Conservation (phyloP, 2,113 vertebrate species). For the Corythaeola cristata region DNA sequence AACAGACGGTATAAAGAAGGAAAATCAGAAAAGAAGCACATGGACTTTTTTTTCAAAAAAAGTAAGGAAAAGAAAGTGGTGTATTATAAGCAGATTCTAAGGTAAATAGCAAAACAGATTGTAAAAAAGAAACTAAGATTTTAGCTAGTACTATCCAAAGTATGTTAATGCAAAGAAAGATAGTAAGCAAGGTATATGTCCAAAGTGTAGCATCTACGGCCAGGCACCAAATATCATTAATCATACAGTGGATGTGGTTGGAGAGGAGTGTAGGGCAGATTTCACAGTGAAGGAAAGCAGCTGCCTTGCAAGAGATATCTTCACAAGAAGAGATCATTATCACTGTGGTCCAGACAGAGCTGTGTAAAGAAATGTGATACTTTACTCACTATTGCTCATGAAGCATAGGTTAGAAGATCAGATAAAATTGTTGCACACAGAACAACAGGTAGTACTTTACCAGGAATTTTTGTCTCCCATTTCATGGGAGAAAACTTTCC, state of each 20-base stretch:
- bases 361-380: not conserved
- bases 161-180: not conserved
- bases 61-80: not conserved
- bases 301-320: not conserved
- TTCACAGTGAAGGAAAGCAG: not conserved
- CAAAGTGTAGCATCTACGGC: not conserved
- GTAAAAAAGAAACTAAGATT: not conserved
- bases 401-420: not conserved
- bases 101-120: not conserved
- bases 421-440: conserved; percentile 1
- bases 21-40: not conserved
- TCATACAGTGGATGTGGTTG: not conserved
- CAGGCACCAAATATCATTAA: not conserved
- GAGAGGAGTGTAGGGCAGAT: not conserved
- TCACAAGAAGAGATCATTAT: conserved; percentile 27
- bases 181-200: not conserved
- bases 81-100: not conserved
- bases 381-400: conserved; percentile 41
- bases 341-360: conserved; percentile 27
- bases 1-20: not conserved
- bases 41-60: not conserved
- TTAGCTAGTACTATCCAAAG: not conserved
- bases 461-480: not conserved
- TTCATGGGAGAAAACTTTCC: not conserved
- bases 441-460: not conserved